Percentiles rank a stretch among this genome's conserved stretches.
Conservation (phyloP, 1,140 invertebrate species). For the Pseudomyrmex flavicornis region DNA sequence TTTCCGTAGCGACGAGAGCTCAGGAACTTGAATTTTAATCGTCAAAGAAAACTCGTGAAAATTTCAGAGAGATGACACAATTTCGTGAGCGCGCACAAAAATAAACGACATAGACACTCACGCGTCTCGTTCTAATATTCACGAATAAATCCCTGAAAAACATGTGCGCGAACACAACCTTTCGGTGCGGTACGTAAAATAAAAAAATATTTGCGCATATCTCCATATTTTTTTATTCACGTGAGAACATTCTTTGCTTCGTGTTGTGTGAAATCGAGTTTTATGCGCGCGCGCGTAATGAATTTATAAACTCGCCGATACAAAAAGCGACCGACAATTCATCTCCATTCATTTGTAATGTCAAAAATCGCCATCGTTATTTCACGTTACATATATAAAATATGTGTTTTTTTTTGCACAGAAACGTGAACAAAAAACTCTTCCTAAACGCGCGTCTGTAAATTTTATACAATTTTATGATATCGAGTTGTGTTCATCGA, state of each 20-base stretch:
- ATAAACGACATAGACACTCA: neutral
- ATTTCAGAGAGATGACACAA: slow-evolving; percentile 14
- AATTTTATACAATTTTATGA: no score
- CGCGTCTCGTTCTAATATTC: slow-evolving; percentile 28
- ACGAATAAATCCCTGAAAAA: slow-evolving; percentile 7
- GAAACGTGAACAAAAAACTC: no score
- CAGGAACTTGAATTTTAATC: neutral
- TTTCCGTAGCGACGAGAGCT: neutral
- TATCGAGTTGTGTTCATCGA: no score
- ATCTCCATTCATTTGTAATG: neutral
- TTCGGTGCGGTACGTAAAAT: neutral
- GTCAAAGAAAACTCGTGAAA: slow-evolving; percentile 28
- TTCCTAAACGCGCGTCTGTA: no score
- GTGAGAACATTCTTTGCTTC: neutral
- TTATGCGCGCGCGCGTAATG: slow-evolving; percentile 1
- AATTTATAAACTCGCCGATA: slow-evolving; percentile 9
- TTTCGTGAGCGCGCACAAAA: neutral
- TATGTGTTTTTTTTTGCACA: no score
- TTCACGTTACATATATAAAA: neutral
- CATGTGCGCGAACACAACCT: neutral
- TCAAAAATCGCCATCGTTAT: neutral
- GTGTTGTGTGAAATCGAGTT: slow-evolving; percentile 7
- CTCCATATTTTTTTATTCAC: slow-evolving; percentile 14
- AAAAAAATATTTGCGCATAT: neutral
- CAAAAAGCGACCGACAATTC: neutral